These are phyloP conservation scores for Rhodophaea formosa DNA, from an alignment of 2,888 invertebrate species.

Conservation along the genomic window DNA sequence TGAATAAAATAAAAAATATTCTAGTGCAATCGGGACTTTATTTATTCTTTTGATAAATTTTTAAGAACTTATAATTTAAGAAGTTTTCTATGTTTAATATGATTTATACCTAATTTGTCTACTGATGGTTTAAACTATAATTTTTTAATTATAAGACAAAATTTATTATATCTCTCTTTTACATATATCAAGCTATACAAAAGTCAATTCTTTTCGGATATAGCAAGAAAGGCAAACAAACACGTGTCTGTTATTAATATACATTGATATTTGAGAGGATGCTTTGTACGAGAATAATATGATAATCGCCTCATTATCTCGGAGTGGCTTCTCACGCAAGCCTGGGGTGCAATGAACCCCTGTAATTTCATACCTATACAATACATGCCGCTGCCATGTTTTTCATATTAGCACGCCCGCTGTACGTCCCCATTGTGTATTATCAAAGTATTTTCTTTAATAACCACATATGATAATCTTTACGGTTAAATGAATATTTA, in stretches of 20 bases:
- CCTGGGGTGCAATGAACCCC: slow-evolving; percentile 12
- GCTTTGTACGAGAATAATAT: neutral
- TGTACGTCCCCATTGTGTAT: neutral
- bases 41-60: too few species aligned
- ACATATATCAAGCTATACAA: too few species aligned
- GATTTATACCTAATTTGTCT: too few species aligned
- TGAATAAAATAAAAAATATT: too few species aligned
- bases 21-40: too few species aligned
- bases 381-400: neutral
- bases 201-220: neutral
- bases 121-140: too few species aligned
- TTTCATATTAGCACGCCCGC: neutral
- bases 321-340: neutral
- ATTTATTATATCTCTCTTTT: too few species aligned
- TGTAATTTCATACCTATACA: neutral
- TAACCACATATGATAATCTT: neutral
- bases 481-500: too few species aligned
- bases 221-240: neutral
- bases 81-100: too few species aligned
- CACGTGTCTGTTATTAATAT: neutral
- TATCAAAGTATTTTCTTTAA: neutral
- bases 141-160: too few species aligned
- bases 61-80: too few species aligned
- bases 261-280: neutral
- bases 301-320: neutral